These are phyloP conservation scores for Monopterus albus DNA, from an alignment of 2,113 vertebrate species.

Conservation along the genomic window DNA sequence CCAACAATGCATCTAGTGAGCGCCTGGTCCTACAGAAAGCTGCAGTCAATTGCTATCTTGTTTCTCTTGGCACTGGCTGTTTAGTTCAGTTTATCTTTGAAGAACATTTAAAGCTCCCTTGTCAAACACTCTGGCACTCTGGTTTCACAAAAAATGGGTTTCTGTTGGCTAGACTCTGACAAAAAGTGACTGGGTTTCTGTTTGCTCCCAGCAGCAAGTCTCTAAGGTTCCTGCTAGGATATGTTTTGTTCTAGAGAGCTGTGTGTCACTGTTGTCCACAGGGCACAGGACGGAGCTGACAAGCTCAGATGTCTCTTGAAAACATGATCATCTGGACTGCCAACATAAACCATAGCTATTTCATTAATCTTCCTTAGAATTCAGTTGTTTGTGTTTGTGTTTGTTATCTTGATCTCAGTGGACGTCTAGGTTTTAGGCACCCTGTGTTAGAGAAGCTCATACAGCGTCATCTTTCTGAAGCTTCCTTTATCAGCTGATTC, in stretches of 20 bases:
- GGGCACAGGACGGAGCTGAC: neutral
- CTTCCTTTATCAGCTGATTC: no score
- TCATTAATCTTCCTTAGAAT: no score
- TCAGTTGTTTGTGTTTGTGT: no score
- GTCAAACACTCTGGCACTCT: constrained; percentile 48
- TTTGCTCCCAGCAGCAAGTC: constrained; percentile 28
- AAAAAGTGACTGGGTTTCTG: constrained; percentile 37
- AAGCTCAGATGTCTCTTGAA: neutral
- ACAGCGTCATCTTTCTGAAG: neutral
- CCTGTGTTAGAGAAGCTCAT: neutral
- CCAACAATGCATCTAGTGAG: constrained; percentile 27
- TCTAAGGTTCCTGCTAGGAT: constrained; percentile 8
- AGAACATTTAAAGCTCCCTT: constrained; percentile 50
- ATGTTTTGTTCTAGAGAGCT: constrained; percentile 10
- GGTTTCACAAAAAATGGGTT: constrained; percentile 40
- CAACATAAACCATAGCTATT: no score
- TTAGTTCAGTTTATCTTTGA: constrained; percentile 56
- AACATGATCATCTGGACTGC: neutral
- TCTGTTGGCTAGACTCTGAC: constrained; percentile 39
- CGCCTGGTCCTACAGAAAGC: constrained; percentile 29
- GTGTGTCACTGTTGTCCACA: constrained; percentile 3
- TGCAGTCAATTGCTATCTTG: constrained; percentile 49
- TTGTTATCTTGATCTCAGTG: neutral
- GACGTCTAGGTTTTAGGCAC: neutral
- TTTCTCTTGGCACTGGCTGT: constrained; percentile 47